A percentile compares a stretch with the other conserved stretches of the same genome.
Conservation (phyloP, 2,888 invertebrate genomes). For the Tricholauxania praeusta region DNA sequence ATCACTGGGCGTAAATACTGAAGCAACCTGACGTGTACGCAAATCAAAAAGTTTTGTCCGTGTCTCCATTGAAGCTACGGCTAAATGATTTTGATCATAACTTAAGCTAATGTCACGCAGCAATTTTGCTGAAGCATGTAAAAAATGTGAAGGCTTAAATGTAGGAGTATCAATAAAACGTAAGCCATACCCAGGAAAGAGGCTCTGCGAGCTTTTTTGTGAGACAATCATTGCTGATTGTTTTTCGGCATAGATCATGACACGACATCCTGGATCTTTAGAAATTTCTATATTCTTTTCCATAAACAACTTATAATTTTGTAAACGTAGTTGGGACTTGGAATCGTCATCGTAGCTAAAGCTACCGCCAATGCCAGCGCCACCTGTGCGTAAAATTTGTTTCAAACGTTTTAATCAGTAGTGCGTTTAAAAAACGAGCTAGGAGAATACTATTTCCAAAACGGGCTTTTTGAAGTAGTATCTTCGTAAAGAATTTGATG, state of each 20-base stretch:
- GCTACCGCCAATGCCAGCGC: conserved; percentile 36
- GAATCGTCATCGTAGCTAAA: conserved; percentile 25
- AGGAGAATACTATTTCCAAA: no score
- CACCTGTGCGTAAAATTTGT: conserved; percentile 49
- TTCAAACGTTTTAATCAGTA: conserved; percentile 56
- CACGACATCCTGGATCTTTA: conserved; percentile 81
- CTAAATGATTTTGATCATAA: conserved; percentile 76
- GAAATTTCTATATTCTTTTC: conserved; percentile 77
- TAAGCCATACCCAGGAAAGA: conserved; percentile 86
- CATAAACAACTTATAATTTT: conserved; percentile 67
- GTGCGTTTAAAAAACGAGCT: no score
- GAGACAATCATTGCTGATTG: conserved; percentile 79
- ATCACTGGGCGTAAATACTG: conserved; percentile 55
- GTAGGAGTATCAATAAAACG: conserved; percentile 77
- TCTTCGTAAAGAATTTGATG: no score
- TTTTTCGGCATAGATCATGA: conserved; percentile 77
- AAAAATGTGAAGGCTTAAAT: conserved; percentile 76
- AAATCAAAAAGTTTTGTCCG: conserved; percentile 80
- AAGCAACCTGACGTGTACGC: conserved; percentile 69
- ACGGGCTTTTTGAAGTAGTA: no score
- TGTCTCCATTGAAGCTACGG: conserved; percentile 86
- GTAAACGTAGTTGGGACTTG: conserved; percentile 34
- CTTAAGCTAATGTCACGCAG: conserved; percentile 86
- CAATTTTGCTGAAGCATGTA: conserved; percentile 79
- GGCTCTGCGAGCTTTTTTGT: conserved; percentile 76